These are phyloP conservation scores for Autographa gamma DNA, from an alignment of 2,888 invertebrate genomes.

Conservation along the genomic window DNA sequence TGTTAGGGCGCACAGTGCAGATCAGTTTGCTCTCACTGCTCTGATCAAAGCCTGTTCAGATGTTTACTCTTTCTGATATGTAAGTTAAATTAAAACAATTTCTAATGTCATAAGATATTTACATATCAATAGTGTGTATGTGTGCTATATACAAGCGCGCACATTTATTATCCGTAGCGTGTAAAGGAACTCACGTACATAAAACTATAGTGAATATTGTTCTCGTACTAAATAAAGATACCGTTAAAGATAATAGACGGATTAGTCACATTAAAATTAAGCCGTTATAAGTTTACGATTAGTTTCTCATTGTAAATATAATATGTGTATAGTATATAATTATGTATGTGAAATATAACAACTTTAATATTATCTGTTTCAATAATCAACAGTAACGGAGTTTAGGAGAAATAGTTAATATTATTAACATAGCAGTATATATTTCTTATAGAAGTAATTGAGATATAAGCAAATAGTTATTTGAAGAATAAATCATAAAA, in stretches of 20 bases:
- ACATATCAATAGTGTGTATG: constrained; percentile 31
- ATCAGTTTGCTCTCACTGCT: constrained; percentile 49
- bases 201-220: constrained; percentile 43
- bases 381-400: constrained; percentile 46
- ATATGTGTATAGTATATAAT: constrained; percentile 17
- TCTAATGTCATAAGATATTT: constrained; percentile 36
- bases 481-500: constrained; percentile 45
- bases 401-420: constrained; percentile 30
- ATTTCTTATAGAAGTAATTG: constrained; percentile 34
- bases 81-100: constrained; percentile 51
- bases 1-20: constrained; percentile 9
- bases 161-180: constrained; percentile 56
- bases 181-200: constrained; percentile 56
- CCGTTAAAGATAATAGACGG: constrained; percentile 50
- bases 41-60: constrained; percentile 46
- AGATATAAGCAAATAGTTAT: constrained; percentile 23
- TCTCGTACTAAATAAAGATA: constrained; percentile 42
- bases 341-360: constrained; percentile 43
- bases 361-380: constrained; percentile 37
- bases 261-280: constrained; percentile 48
- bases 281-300: constrained; percentile 58
- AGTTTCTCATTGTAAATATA: constrained; percentile 38
- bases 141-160: constrained; percentile 28
- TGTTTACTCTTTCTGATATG: constrained; percentile 53
- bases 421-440: constrained; percentile 44